A percentile compares a stretch with the other conserved stretches of the same genome.
These are phyloP conservation scores for Plectrocnemia conspersa DNA, from an alignment of 1,140 invertebrate species.

Conservation along the genomic window DNA sequence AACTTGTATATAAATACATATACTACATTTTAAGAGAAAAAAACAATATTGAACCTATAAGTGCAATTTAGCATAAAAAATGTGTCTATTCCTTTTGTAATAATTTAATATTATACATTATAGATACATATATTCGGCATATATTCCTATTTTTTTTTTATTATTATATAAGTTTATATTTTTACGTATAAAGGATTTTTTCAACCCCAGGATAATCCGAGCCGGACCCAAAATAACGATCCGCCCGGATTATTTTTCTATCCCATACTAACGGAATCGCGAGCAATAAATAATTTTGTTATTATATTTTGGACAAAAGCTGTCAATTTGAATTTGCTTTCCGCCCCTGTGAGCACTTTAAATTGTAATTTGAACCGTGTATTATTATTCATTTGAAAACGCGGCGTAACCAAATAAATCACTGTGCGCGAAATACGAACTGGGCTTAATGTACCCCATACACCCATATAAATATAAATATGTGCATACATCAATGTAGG, in stretches of 20 bases:
- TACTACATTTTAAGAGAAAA: no score
- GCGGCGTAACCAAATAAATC: conserved; percentile 27
- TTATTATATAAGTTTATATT: no score
- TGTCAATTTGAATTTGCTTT: conserved; percentile 35
- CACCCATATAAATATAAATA: not conserved
- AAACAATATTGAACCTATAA: no score
- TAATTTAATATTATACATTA: no score
- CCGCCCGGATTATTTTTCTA: conserved; percentile 18
- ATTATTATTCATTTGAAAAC: conserved; percentile 32
- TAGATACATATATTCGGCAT: no score
- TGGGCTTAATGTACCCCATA: not conserved
- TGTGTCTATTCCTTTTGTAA: no score
- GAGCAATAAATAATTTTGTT: conserved; percentile 35
- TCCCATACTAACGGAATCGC: not conserved
- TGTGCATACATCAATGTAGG: not conserved
- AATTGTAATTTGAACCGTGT: conserved; percentile 35
- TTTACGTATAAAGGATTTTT: no score
- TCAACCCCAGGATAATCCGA: no score
- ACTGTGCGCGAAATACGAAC: conserved; percentile 19
- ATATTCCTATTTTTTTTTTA: no score
- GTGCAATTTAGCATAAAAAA: no score
- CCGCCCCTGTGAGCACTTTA: conserved; percentile 34
- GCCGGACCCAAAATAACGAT: not conserved
- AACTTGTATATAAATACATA: no score
- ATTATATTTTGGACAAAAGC: conserved; percentile 36